Evolutionary conservation across 2,797 vertebrate genomes (phyloP), one percentile per base, ranked within the genome.

Genomic region (Sternarchorhynchus goeldii): DNA sequence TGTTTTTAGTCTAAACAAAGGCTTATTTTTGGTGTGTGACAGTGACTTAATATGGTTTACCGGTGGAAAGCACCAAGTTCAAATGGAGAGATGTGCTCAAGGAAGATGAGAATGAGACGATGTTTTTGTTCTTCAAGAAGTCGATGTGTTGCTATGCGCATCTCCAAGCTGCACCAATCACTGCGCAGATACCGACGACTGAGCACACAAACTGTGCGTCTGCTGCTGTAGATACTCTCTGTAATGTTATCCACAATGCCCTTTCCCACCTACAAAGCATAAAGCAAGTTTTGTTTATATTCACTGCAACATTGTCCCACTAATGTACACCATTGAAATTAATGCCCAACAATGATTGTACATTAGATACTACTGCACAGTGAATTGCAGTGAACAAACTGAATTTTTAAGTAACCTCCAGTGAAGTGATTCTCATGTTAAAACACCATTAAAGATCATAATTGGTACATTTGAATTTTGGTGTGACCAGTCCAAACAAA

Each of bases 21-120:
- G 25, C 25, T 25, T 25, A 25, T 25, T 25, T 25, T 1, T 6
- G 39, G 39, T 41, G 39, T 41, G 39, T 6, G 31, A 25, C 39
- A 20, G 18, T 50, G 39, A 36, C 7, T 12, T 50, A 16, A 29
- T 2, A 25, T 20, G 5, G 8, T 7, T 78, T 83, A 86, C 85
- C 79, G 73, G 72, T 86, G 79, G 29, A 83, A 86, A 70, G 77
- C 75, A 32, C 72, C 82, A 36, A 86, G 82, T 76, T 85, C 81
- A 39, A 85, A 85, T 16, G 79, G 80, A 21, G 86, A 84, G 81
- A 86, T 84, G 72, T 62, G 84, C 70, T 88, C 81, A 0, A 88
- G 85, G 63, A 88, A 84, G 76, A 85, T 69, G 45, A 87, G 83
- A 64, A 87, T 83, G 58, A 87, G 79, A 2, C 63, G 53, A 60